These are phyloP conservation scores for Limenitis camilla DNA, from an alignment of 2,888 invertebrate genomes.

Conservation along the genomic window DNA sequence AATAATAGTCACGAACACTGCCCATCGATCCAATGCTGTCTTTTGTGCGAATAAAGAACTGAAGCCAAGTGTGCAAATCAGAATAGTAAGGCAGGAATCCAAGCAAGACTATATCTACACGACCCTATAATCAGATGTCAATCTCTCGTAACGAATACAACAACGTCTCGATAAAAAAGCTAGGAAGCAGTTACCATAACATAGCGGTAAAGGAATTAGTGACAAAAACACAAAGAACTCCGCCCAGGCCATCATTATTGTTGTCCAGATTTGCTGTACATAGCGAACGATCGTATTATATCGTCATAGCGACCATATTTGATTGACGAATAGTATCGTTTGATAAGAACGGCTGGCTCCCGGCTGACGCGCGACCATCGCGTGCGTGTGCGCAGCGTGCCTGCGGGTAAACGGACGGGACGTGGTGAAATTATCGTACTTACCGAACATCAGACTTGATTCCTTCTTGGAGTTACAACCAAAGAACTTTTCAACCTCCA, in stretches of 20 bases:
- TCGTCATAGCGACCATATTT: conserved; percentile 34
- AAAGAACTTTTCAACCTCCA: background rate
- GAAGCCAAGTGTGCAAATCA: conserved; percentile 7
- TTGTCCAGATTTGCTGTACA: conserved; percentile 18
- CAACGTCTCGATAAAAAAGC: conserved; percentile 31
- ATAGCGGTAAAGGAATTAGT: conserved; percentile 56
- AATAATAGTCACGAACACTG: conserved; percentile 66
- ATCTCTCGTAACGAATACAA: background rate
- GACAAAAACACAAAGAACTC: conserved; percentile 40
- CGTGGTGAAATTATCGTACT: conserved; percentile 56
- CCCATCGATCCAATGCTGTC: conserved; percentile 58
- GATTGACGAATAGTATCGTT: conserved; percentile 27
- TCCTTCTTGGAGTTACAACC: conserved; percentile 28
- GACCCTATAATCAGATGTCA: background rate
- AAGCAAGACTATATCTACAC: background rate
- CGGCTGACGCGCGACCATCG: conserved; percentile 49
- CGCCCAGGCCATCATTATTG: conserved; percentile 39
- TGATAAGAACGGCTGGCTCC: conserved; percentile 38
- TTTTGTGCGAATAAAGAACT: conserved; percentile 43
- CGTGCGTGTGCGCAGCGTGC: conserved; percentile 68
- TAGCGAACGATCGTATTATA: conserved; percentile 25
- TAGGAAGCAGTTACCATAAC: conserved; percentile 59
- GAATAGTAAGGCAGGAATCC: background rate
- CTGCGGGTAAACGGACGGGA: conserved; percentile 59
- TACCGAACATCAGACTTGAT: conserved; percentile 23